Conservation (phyloP, 2,888 invertebrate species). For the Anaspis maculata region DNA sequence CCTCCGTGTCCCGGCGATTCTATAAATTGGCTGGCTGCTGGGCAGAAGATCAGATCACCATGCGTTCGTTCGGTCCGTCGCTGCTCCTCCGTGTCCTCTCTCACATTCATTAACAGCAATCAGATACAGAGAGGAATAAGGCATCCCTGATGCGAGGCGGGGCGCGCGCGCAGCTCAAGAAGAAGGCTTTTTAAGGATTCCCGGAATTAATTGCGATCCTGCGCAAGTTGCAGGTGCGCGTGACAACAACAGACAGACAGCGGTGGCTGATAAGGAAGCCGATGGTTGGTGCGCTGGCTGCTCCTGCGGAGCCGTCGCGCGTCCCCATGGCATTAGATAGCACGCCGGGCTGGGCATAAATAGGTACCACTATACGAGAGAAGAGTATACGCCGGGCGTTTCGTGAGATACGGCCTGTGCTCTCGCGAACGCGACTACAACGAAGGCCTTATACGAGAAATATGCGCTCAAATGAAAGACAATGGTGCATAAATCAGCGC, state of each 20-base stretch:
- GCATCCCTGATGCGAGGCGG: background rate
- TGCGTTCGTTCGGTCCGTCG: slow-evolving; percentile 19
- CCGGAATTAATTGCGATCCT: slow-evolving; percentile 24
- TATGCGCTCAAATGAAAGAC: slow-evolving; percentile 45
- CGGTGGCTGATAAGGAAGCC: slow-evolving; percentile 19
- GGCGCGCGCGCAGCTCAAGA: background rate
- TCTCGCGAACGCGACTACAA: too few relatives aligned
- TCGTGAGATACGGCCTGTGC: slow-evolving; percentile 35
- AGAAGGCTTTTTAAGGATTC: slow-evolving; percentile 23
- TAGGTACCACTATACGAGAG: slow-evolving; percentile 2
- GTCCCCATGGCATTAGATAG: too few relatives aligned
- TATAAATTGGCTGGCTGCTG: slow-evolving; percentile 36
- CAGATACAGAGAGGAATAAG: slow-evolving; percentile 26
- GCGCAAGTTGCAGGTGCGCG: slow-evolving; percentile 17
- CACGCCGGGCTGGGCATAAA: slow-evolving; percentile 8
- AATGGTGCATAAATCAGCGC: slow-evolving; percentile 43
- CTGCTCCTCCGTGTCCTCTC: too few relatives aligned
- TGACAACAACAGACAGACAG: slow-evolving; percentile 21
- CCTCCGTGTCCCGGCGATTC: slow-evolving; percentile 25
- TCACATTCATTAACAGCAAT: slow-evolving; percentile 39
- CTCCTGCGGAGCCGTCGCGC: too few relatives aligned
- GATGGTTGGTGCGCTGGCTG: too few relatives aligned
- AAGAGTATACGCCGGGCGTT: slow-evolving; percentile 6
- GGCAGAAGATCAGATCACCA: slow-evolving; percentile 31
- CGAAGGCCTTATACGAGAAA: slow-evolving; percentile 36